A percentile compares a stretch with the other conserved stretches of the same genome.
These are phyloP conservation scores for Phenacoccus solenopsis DNA, from an alignment of 1,140 invertebrate genomes.

Conservation along the genomic window DNA sequence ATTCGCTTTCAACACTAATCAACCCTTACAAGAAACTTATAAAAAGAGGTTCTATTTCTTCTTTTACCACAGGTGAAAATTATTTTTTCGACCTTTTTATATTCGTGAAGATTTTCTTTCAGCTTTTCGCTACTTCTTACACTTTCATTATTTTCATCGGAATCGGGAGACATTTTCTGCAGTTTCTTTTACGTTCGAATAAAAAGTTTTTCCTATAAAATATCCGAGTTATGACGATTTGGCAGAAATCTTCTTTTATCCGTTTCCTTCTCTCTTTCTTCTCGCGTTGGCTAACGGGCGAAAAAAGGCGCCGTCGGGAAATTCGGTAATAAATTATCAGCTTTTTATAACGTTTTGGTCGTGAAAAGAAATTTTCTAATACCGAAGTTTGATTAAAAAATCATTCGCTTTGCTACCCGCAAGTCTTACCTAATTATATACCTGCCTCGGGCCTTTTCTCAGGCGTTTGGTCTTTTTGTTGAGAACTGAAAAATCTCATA, in stretches of 20 bases:
- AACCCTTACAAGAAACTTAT: slow-evolving; percentile 15
- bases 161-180: slow-evolving; percentile 1
- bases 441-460: too few species aligned
- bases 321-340: neutral
- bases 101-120: neutral
- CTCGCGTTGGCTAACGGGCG: neutral
- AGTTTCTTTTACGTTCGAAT: neutral
- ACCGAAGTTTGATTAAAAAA: neutral
- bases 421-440: too few species aligned
- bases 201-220: neutral
- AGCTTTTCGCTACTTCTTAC: neutral
- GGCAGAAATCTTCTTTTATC: neutral
- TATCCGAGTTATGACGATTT: neutral
- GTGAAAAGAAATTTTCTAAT: neutral
- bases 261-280: neutral
- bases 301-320: neutral
- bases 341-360: neutral
- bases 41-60: slow-evolving; percentile 8
- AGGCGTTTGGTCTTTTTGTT: too few species aligned
- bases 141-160: slow-evolving; percentile 2
- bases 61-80: slow-evolving; percentile 15
- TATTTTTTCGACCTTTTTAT: slow-evolving; percentile 13
- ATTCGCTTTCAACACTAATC: slow-evolving; percentile 7
- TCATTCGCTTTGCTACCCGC: too few species aligned
- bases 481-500: too few species aligned